These are phyloP conservation scores for Caenorhabditis panamensis DNA, from an alignment of 2,888 invertebrate genomes.

Conservation along the genomic window DNA sequence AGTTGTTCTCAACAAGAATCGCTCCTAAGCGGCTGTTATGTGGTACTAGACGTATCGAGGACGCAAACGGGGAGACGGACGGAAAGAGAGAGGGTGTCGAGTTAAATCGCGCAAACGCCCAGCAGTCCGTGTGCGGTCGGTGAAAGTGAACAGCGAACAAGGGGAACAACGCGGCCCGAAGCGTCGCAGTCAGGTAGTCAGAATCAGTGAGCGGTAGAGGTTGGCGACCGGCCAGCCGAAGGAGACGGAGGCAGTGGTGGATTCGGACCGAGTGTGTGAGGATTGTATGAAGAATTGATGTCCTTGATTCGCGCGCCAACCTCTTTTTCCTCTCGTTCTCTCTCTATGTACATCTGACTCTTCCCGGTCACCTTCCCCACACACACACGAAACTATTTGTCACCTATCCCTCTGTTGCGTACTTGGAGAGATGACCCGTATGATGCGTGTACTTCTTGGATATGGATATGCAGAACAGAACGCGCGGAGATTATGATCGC, in stretches of 20 bases:
- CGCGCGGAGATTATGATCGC: slow-evolving; percentile 43
- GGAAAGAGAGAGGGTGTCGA: slow-evolving; percentile 50
- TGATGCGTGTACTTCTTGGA: slow-evolving; percentile 61
- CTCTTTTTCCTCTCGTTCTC: slow-evolving; percentile 26
- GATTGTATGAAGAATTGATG: slow-evolving; percentile 60
- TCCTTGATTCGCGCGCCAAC: slow-evolving; percentile 61
- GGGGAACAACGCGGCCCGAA: slow-evolving; percentile 30
- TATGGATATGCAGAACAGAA: slow-evolving; percentile 56
- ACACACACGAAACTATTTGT: slow-evolving; percentile 54
- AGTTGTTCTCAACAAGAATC: slow-evolving; percentile 56
- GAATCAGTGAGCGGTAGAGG: slow-evolving; percentile 52
- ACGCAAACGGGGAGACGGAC: slow-evolving; percentile 31
- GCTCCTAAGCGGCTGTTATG: slow-evolving; percentile 58
- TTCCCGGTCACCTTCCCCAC: slow-evolving; percentile 16
- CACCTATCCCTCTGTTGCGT: slow-evolving; percentile 55
- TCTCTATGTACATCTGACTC: slow-evolving; percentile 55
- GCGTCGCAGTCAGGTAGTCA: slow-evolving; percentile 55
- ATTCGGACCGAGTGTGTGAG: slow-evolving; percentile 37
- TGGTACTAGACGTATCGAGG: slow-evolving; percentile 57
- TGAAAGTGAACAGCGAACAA: slow-evolving; percentile 59
- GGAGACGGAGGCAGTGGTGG: slow-evolving; percentile 27
- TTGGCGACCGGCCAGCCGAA: slow-evolving; percentile 30
- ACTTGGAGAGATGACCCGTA: slow-evolving; percentile 48
- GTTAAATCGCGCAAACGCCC: slow-evolving; percentile 58
- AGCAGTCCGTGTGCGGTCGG: slow-evolving; percentile 27